phyloP scores from a whole-genome alignment of 1,140 invertebrate genomes.

The Calliopsis andreniformis region DNA sequence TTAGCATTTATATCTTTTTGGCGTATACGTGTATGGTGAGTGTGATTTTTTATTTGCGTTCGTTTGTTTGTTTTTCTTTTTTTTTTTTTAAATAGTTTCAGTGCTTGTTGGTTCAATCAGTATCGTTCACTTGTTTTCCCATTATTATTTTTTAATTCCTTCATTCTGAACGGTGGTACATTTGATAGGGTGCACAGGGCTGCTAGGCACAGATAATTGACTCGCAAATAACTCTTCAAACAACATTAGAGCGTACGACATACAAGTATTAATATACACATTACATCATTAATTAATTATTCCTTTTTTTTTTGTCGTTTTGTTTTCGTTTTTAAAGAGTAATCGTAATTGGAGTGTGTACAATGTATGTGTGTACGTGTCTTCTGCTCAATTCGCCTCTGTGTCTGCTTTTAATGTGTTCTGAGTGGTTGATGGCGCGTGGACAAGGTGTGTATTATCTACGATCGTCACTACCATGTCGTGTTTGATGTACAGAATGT shows the following conservation, averaged over 20 bases:
- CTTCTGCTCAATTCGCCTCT: slow-evolving; percentile 23
- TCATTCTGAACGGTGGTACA: slow-evolving; percentile 80
- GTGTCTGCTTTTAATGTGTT: slow-evolving; percentile 4
- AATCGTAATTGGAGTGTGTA: slow-evolving; percentile 68
- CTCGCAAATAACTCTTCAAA: slow-evolving; percentile 83
- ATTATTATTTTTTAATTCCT: slow-evolving; percentile 74
- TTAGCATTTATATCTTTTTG: slow-evolving; percentile 29
- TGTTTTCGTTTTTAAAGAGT: slow-evolving; percentile 63
- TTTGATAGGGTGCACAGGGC: slow-evolving; percentile 82
- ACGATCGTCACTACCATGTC: slow-evolving; percentile 39
- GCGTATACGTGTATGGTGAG: slow-evolving; percentile 36
- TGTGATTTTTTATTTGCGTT: slow-evolving; percentile 19
- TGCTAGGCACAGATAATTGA: slow-evolving; percentile 83
- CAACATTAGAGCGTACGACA: slow-evolving; percentile 82
- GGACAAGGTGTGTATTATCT: slow-evolving; percentile 11
- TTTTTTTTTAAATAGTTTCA: slow-evolving; percentile 50
- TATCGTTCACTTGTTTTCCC: slow-evolving; percentile 53
- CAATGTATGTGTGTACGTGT: slow-evolving; percentile 60
- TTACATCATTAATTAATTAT: slow-evolving; percentile 70
- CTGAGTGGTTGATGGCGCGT: background rate
- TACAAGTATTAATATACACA: slow-evolving; percentile 80
- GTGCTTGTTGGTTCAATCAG: slow-evolving; percentile 59
- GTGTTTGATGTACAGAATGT: background rate
- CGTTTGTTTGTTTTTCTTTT: slow-evolving; percentile 36
- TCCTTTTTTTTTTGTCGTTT: slow-evolving; percentile 52